Evolutionary conservation across 2,797 vertebrate genomes (phyloP).

Genomic region (Knipowitschia caucasica): DNA sequence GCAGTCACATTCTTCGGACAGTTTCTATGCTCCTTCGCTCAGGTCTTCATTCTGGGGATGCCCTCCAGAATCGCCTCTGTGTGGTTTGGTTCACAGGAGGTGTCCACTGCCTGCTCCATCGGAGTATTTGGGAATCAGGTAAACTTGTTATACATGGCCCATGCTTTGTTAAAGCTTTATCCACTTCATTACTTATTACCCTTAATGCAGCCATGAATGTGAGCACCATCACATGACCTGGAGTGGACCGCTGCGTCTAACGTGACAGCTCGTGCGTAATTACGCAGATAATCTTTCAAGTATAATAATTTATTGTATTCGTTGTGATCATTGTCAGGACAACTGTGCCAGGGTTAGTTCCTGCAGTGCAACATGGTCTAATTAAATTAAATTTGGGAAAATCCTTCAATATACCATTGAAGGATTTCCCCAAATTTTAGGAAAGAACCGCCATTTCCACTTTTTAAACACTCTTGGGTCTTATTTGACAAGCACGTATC

Average conservation of each 20-base stretch:
- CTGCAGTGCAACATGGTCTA: too few relatives aligned
- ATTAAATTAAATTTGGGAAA: too few relatives aligned
- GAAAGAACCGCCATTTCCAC: too few relatives aligned
- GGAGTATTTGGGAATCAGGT: conserved; percentile 98
- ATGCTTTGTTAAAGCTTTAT: background rate
- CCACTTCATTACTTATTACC: conserved; percentile 9
- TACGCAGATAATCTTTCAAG: conserved; percentile 39
- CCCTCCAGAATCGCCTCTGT: conserved; percentile 91
- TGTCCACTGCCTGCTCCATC: conserved; percentile 94
- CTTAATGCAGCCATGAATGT: background rate
- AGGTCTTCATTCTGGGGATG: conserved; percentile 95
- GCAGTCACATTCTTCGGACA: conserved; percentile 86
- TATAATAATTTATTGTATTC: too few relatives aligned
- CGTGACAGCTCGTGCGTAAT: conserved; percentile 44
- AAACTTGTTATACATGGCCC: too few relatives aligned
- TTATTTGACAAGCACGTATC: too few relatives aligned
- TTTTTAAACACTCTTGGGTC: too few relatives aligned
- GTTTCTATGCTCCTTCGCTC: conserved; percentile 83
- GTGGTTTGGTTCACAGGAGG: conserved; percentile 94
- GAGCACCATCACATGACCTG: background rate
- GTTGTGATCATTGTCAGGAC: too few relatives aligned
- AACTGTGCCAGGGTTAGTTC: too few relatives aligned
- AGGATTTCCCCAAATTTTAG: too few relatives aligned
- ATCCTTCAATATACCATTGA: too few relatives aligned
- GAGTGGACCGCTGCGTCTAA: background rate